Percentiles rank a stretch among this genome's conserved stretches.
Conservation (phyloP, 2,888 invertebrate genomes). For the Apamea epomidion region DNA sequence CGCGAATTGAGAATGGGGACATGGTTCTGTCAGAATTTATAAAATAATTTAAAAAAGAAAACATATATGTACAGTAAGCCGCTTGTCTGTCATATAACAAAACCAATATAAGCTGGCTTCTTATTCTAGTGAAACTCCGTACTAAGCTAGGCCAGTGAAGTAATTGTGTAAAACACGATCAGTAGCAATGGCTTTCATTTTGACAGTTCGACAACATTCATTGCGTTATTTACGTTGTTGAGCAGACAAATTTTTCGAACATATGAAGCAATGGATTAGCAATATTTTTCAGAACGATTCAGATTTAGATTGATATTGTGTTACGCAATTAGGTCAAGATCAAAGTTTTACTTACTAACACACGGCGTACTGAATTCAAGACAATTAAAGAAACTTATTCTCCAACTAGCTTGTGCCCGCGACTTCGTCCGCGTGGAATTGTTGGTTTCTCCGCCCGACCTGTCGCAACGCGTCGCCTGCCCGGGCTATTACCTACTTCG, state of each 20-base stretch:
- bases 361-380: background rate
- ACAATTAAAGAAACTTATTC: background rate
- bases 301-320: background rate
- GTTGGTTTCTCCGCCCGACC: no score
- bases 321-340: background rate
- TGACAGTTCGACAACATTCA: background rate
- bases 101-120: background rate
- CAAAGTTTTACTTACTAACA: no score
- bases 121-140: background rate
- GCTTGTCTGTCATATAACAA: no score
- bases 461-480: no score
- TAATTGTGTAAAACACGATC: background rate
- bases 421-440: no score
- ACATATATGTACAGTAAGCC: no score
- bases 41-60: background rate
- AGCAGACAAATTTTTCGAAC: no score
- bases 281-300: background rate
- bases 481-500: no score
- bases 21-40: conserved; percentile 40
- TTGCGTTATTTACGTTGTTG: no score
- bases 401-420: no score
- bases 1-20: background rate
- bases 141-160: background rate
- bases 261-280: background rate
- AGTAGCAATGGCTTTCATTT: background rate